phyloP scores from a whole-genome alignment of 2,797 vertebrate species.

The Chrysocyon brachyurus region DNA sequence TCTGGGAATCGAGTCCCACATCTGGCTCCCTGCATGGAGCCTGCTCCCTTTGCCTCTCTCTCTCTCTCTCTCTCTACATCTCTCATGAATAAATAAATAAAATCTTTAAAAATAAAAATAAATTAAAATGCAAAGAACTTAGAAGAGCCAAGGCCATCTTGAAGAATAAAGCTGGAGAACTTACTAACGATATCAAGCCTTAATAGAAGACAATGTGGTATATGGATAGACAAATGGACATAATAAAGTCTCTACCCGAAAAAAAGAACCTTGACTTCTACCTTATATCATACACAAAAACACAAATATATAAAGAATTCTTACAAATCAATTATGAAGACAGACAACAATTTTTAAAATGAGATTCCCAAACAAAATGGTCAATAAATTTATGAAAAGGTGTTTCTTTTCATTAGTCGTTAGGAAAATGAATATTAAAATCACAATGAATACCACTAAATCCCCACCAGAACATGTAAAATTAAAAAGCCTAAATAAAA shows the following conservation, averaged over 20 bases:
- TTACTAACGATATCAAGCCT: not conserved
- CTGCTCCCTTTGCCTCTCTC: too few species aligned
- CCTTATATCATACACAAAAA: not conserved
- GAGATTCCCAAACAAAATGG: conserved; percentile 43
- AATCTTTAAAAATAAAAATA: too few species aligned
- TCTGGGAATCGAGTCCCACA: too few species aligned
- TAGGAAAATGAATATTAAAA: conserved; percentile 55
- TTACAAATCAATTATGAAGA: not conserved
- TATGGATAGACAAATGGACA: not conserved
- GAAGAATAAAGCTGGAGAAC: not conserved
- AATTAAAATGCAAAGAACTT: not conserved
- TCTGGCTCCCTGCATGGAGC: too few species aligned
- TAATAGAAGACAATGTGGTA: not conserved
- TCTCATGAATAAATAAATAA: too few species aligned
- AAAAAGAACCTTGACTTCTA: not conserved
- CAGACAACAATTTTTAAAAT: not conserved
- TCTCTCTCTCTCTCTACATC: too few species aligned
- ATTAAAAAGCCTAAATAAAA: conserved; percentile 54
- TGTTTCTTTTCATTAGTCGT: conserved; percentile 36
- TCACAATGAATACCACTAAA: conserved; percentile 10
- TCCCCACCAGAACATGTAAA: conserved; percentile 34
- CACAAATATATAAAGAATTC: conserved; percentile 5
- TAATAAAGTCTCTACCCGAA: not conserved
- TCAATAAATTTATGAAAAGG: conserved; percentile 9
- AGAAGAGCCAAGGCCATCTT: not conserved